phyloP scores from a whole-genome alignment of 2,888 invertebrate genomes.

The Acleris literana region DNA sequence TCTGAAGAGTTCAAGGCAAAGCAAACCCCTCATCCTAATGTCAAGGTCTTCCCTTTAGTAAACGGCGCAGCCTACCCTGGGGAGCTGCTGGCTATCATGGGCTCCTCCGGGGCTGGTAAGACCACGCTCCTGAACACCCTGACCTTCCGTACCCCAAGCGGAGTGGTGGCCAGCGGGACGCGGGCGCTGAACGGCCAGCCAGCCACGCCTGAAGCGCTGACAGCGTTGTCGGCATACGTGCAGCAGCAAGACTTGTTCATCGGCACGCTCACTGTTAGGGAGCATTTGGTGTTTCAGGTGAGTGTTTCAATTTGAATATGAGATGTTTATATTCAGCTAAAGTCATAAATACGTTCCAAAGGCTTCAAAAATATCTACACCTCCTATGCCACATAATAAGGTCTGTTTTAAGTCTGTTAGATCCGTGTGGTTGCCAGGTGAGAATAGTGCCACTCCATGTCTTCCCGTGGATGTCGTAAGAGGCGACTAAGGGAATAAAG shows the following conservation, averaged over 20 bases:
- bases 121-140: constrained; percentile 96
- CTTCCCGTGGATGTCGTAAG: no score
- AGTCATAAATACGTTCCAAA: no score
- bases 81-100: constrained; percentile 93
- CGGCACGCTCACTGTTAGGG: constrained; percentile 93
- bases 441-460: no score
- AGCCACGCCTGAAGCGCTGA: constrained; percentile 87
- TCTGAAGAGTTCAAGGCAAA: neutral
- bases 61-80: constrained; percentile 93
- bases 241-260: constrained; percentile 97
- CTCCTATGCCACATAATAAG: no score
- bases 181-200: constrained; percentile 89
- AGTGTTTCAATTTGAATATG: constrained; percentile 34
- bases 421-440: no score
- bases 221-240: constrained; percentile 93
- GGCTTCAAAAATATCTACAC: no score
- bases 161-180: constrained; percentile 85
- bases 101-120: constrained; percentile 96
- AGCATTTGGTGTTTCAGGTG: constrained; percentile 95
- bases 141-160: constrained; percentile 90
- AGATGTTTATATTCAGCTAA: no score
- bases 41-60: constrained; percentile 73
- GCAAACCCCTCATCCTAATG: neutral
- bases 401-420: no score
- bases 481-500: no score